Evolutionary conservation across 2,797 vertebrate genomes (phyloP), one percentile per base, ranked within the genome.

Genomic region (Halcyon chelicuti): DNA sequence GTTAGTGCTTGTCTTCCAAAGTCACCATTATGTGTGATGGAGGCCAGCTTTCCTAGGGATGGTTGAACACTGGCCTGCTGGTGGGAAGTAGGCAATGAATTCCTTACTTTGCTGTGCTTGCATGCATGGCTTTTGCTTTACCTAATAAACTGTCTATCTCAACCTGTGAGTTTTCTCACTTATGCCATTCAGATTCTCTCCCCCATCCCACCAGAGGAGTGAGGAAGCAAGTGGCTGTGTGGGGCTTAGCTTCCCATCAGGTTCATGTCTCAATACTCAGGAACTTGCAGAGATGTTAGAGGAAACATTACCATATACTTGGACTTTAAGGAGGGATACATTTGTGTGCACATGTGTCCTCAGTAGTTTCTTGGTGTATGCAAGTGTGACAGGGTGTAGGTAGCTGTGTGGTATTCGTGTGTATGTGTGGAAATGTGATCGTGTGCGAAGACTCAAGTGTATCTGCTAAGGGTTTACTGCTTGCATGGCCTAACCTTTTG

Each of bases 1-100:
- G 8, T 16, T 18, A 28, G 16, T 0, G 3, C 44, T 35, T 78
- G 9, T 54, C 31, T 80, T 39, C 25, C 37, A 14, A 21, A 49
- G 3, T 58, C 35, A 12, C 2, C 1, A 0, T 8, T 6, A 1
- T 3, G 4, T 16, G 9, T 33, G 9, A 35, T 23, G 40, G 11
- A 52, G 20, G 37, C 8, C 57, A 66, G 47, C 28, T 51, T 14
- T 52, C 31, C 61, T 70, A 20, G 31, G 10, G 10, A 5, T 46
- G 35, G 19, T 35, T 61, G 65, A 31, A 22, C 3, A 4, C 20
- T 16, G 11, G 19, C 22, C 25, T 55, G 60, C 14, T 18, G 7
- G 1, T 25, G 33, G 37, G 60, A 40, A 40, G 60, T 3, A 19
- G 35, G 14, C 25, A 35, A 31, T n/a, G 2, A 49, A 54, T 63